These are phyloP conservation scores for Antheraea assamensis DNA, from an alignment of 2,888 invertebrate genomes.

Conservation along the genomic window DNA sequence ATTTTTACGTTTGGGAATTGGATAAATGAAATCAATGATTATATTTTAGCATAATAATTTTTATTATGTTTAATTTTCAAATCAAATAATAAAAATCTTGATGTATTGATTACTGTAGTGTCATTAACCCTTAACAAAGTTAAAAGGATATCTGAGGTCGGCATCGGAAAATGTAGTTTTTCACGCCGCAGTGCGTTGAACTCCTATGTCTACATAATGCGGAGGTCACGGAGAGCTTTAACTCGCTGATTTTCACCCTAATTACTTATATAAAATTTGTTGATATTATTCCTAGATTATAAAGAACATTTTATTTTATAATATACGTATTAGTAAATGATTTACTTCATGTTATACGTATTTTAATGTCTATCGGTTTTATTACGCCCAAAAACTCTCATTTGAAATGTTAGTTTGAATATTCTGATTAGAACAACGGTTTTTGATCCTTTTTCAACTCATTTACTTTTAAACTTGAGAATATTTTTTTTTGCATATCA, in stretches of 20 bases:
- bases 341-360: no score
- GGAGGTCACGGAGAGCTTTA: constrained; percentile 20
- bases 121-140: constrained; percentile 6
- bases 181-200: constrained; percentile 53
- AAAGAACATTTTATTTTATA: not conserved
- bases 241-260: constrained; percentile 1
- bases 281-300: not conserved
- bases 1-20: not conserved
- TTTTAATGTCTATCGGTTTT: no score
- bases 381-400: no score
- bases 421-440: no score
- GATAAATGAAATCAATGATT: not conserved
- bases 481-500: no score
- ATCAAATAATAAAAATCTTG: not conserved
- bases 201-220: constrained; percentile 38
- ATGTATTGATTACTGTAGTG: constrained; percentile 9
- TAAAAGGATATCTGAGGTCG: constrained; percentile 26
- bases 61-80: not conserved
- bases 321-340: no score
- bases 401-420: no score
- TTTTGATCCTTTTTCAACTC: no score
- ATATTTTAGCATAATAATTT: not conserved
- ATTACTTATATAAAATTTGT: not conserved
- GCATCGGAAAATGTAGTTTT: constrained; percentile 40
- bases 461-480: no score